Percentiles rank a stretch among this genome's conserved stretches.
phyloP scores from a whole-genome alignment of 2,888 invertebrate species.

The Xestia xanthographa region DNA sequence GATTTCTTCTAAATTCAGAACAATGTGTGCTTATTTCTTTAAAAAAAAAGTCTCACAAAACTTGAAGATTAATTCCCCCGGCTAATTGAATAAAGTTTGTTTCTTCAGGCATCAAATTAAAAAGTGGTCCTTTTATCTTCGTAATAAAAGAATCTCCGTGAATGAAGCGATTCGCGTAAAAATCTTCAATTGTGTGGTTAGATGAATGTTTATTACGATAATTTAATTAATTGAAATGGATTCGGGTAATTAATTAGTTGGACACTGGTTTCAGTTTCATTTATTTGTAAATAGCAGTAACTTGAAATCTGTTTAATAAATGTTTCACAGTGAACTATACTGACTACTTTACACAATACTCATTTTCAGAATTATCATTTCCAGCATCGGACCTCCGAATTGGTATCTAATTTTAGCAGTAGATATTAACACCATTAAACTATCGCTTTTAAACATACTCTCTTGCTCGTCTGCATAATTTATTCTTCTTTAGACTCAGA shows the following conservation, averaged over 20 bases:
- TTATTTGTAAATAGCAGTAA: not conserved
- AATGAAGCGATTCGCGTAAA: conserved; percentile 43
- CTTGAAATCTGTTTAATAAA: not conserved
- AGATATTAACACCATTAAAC: not conserved
- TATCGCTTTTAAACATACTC: not conserved
- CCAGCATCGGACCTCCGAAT: not conserved
- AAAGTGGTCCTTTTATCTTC: conserved; percentile 61
- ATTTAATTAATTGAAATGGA: conserved; percentile 57
- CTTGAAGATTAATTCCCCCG: conserved; percentile 62
- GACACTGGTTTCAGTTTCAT: conserved; percentile 10
- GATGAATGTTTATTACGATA: conserved; percentile 46
- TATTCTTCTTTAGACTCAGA: not conserved
- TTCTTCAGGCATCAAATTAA: conserved; percentile 61
- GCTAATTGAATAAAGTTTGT: conserved; percentile 66
- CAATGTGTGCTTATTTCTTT: conserved; percentile 46
- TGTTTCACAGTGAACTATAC: not conserved
- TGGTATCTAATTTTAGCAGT: not conserved
- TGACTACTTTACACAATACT: no score
- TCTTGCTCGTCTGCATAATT: not conserved
- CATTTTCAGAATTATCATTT: not conserved
- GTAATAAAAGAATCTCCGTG: conserved; percentile 54
- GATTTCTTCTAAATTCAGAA: conserved; percentile 23
- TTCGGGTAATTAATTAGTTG: conserved; percentile 27
- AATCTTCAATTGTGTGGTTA: conserved; percentile 53
- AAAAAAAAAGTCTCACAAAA: conserved; percentile 55